phyloP scores from a whole-genome alignment of 2,113 vertebrate species.

The Trogon surrucura region DNA sequence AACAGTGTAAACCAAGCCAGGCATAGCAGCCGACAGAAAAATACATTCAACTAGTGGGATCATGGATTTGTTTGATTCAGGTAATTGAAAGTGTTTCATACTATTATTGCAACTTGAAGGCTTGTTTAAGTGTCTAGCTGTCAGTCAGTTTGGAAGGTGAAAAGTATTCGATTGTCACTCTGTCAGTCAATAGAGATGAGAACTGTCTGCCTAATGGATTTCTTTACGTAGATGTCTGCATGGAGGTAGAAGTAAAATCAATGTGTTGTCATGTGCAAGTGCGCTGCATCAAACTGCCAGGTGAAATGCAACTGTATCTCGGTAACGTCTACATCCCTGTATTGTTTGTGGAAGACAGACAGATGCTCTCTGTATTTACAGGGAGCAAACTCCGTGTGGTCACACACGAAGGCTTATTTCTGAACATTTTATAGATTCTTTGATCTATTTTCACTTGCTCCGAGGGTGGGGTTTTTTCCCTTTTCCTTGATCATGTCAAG shows the following conservation, averaged over 20 bases:
- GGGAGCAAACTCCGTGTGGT: constrained; percentile 56
- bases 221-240: constrained; percentile 94
- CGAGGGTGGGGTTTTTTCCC: background rate
- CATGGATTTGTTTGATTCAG: constrained; percentile 96
- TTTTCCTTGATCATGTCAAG: background rate
- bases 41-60: constrained; percentile 86
- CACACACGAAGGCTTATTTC: constrained; percentile 40
- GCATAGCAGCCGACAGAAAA: constrained; percentile 79
- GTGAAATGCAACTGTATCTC: constrained; percentile 86
- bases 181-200: constrained; percentile 99
- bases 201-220: constrained; percentile 99
- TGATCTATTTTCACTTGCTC: background rate
- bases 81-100: constrained; percentile 98
- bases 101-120: constrained; percentile 96
- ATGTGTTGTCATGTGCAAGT: constrained; percentile 97
- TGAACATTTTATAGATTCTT: background rate
- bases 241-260: constrained; percentile 96
- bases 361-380: constrained; percentile 74
- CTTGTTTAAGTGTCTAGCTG: constrained; percentile 97
- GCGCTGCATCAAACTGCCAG: constrained; percentile 88
- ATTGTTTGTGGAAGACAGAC: constrained; percentile 76
- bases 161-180: constrained; percentile 97
- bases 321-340: constrained; percentile 80
- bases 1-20: constrained; percentile 76
- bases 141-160: constrained; percentile 93